Evolutionary conservation across 2,113 vertebrate genomes (phyloP).

Genomic region (Gasterosteus nipponicus): DNA sequence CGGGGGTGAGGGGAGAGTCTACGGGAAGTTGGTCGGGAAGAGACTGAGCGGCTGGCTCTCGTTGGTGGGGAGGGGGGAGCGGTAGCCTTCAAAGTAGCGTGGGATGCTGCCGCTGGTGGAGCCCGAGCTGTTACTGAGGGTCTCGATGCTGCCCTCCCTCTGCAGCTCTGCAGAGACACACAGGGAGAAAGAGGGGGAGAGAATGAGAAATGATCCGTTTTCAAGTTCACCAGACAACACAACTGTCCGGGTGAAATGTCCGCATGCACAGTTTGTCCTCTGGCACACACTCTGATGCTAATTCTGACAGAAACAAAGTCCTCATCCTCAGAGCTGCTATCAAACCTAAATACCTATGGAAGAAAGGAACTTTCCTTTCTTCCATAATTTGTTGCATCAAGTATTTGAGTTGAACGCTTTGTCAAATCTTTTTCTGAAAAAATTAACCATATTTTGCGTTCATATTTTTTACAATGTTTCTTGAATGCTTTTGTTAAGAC

Average conservation of each 20-base stretch:
- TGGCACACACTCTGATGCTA: neutral
- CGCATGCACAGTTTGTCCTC: neutral
- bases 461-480: neutral
- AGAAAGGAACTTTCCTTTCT: neutral
- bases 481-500: neutral
- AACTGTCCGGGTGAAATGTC: neutral
- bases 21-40: slow-evolving; percentile 92
- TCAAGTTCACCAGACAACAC: slow-evolving; percentile 1
- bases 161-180: slow-evolving; percentile 87
- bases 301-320: neutral
- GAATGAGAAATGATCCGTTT: slow-evolving; percentile 13
- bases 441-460: neutral
- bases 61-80: slow-evolving; percentile 94
- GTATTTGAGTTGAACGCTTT: neutral
- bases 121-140: slow-evolving; percentile 97
- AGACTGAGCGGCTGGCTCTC: slow-evolving; percentile 97
- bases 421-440: neutral
- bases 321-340: neutral
- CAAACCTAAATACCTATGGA: neutral
- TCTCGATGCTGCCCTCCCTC: slow-evolving; percentile 99
- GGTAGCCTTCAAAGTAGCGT: slow-evolving; percentile 94
- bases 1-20: slow-evolving; percentile 36
- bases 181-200: neutral
- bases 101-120: slow-evolving; percentile 99
- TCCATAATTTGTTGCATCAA: neutral